Base-by-base conservation (phyloP, 1,140 invertebrate genomes). In the Brachionus manjavacas region DNA sequence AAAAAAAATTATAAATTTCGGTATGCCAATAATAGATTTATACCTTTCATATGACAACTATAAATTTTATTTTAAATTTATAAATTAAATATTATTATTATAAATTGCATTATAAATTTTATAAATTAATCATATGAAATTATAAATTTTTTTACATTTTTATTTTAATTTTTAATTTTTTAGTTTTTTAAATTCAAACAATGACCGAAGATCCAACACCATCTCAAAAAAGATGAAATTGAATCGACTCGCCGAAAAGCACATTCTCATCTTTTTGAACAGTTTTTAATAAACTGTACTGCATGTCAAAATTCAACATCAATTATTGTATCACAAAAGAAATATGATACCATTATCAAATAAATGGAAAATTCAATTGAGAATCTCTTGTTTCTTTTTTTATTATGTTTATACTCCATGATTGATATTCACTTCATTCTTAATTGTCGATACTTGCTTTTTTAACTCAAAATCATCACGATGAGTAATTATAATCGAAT, bases 201-300 rank as follows among this genome's bases (percentile, higher is more conserved):
- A 39, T 72, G 68, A 72, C 28, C 35, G 64, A 66, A 66, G 68
- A 72, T 72, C 68, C 35, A 72, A 39, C 35, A 35, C 28, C 41
- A 72, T 39, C 68, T 72, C 64, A n/a, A 66, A 66, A 66, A 4
- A 66, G 35, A 72, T 72, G 28, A 72, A 72, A 72, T 72, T 39
- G 28, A 72, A 72, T 72, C 28, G 28, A 39, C 1, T 72, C 68
- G 28, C 35, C 68, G 68, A 72, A 72, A 39, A 39, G 68, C 68
- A 72, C 68, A 72, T 72, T 72, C 35, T 35, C 35, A 72, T 39
- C 28, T 68, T 3, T 68, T 68, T 68, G 64, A 68, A 1, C 20
- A 28, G 20, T 68, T 68, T 25, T 31, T 68, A 68, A 68, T 28
- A 3, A 2, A 68, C 20, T 68, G 35, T 31, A 68, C 64, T 68